A percentile compares a stretch with the other conserved stretches of the same genome.
Evolutionary conservation across 2,888 invertebrate genomes (phyloP).

Genomic region (Drosophila glabriapex): DNA sequence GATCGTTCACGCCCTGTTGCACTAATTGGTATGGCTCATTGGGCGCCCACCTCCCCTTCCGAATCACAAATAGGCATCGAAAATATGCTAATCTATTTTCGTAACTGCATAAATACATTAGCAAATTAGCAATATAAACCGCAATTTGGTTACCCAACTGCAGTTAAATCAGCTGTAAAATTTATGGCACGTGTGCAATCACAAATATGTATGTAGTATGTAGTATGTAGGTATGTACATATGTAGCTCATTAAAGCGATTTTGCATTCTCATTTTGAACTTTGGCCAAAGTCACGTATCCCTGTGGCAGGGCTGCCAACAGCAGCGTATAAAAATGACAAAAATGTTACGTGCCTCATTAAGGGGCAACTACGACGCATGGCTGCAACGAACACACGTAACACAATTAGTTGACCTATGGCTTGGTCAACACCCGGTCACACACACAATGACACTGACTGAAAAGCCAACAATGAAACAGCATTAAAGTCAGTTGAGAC

Average conservation of each 20-base stretch:
- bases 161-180: constrained; percentile 70
- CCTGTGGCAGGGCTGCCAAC: constrained; percentile 39
- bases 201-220: neutral
- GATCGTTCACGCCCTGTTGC: constrained; percentile 69
- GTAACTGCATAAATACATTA: constrained; percentile 60
- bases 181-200: constrained; percentile 61
- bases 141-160: constrained; percentile 41
- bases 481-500: neutral
- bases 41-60: neutral
- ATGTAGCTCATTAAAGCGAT: constrained; percentile 54
- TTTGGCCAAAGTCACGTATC: constrained; percentile 59
- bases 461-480: neutral
- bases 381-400: constrained; percentile 42
- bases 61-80: neutral
- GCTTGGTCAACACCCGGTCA: constrained; percentile 1
- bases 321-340: constrained; percentile 66
- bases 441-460: constrained; percentile 17
- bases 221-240: neutral
- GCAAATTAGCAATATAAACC: constrained; percentile 52
- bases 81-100: constrained; percentile 48
- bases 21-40: constrained; percentile 75
- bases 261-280: constrained; percentile 65
- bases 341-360: constrained; percentile 75
- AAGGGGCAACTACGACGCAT: constrained; percentile 21
- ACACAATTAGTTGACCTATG: constrained; percentile 56